These are phyloP conservation scores for Psittacara wagleri DNA, from an alignment of 2,113 vertebrate genomes.

Conservation along the genomic window DNA sequence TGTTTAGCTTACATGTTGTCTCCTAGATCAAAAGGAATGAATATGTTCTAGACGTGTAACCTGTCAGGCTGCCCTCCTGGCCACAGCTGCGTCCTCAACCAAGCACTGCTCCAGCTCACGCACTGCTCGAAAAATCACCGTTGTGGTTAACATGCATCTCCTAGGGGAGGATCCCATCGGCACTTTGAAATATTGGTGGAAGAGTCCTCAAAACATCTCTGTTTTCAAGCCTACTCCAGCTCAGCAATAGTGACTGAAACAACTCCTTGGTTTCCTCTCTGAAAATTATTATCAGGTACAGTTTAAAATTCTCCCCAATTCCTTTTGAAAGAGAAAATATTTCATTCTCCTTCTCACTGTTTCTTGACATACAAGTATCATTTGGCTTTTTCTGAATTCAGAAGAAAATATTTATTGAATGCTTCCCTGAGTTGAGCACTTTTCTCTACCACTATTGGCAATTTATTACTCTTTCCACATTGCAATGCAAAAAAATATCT, in stretches of 20 bases:
- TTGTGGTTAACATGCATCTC: not conserved
- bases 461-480: not conserved
- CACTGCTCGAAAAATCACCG: not conserved
- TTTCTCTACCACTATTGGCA: accelerated
- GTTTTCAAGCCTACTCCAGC: not conserved
- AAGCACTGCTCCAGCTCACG: not conserved
- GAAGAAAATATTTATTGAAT: not conserved
- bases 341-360: not conserved
- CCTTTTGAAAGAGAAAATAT: not conserved
- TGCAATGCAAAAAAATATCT: not conserved
- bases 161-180: not conserved
- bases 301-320: not conserved
- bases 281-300: not conserved
- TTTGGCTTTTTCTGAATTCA: not conserved
- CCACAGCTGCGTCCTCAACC: not conserved
- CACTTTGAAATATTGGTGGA: not conserved
- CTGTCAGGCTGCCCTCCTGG: not conserved
- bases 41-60: accelerated
- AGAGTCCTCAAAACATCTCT: not conserved
- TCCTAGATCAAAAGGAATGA: not conserved
- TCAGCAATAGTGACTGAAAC: not conserved
- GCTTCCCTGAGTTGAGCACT: not conserved
- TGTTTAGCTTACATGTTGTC: not conserved
- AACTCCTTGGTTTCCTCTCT: not conserved
- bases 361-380: not conserved